These are phyloP conservation scores for Ephialtes manifestator DNA, from an alignment of 2,888 invertebrate genomes.

Conservation along the genomic window DNA sequence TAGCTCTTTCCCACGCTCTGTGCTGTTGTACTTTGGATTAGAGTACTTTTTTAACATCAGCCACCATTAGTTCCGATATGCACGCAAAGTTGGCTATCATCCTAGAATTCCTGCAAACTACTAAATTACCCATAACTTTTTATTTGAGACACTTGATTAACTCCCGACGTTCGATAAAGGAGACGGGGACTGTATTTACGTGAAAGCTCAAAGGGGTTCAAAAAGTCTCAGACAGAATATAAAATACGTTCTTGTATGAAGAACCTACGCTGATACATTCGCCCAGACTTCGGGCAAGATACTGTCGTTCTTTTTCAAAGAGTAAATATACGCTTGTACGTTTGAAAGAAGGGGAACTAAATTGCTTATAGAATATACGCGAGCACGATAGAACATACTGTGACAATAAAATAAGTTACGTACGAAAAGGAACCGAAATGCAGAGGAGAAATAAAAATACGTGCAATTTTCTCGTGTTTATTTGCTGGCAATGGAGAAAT, in stretches of 20 bases:
- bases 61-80: not conserved
- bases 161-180: not conserved
- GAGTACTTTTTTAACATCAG: not conserved
- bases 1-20: too few species aligned
- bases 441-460: not conserved
- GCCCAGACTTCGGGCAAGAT: not conserved
- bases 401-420: not conserved
- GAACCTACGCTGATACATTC: conserved; percentile 1
- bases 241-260: conserved; percentile 9
- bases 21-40: too few species aligned
- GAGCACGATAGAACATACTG: not conserved
- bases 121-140: not conserved
- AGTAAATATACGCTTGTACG: not conserved
- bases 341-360: not conserved
- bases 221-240: conserved; percentile 27
- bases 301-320: not conserved
- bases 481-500: not conserved
- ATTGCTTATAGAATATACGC: not conserved
- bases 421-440: not conserved
- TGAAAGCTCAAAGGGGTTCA: not conserved
- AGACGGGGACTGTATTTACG: not conserved
- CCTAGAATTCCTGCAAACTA: not conserved
- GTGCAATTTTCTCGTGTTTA: not conserved
- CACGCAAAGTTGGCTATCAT: not conserved
- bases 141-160: not conserved